Percentiles rank a stretch among this genome's conserved stretches.
Conservation (phyloP, 2,113 vertebrate genomes). For the Phylloscopus trochiloides region DNA sequence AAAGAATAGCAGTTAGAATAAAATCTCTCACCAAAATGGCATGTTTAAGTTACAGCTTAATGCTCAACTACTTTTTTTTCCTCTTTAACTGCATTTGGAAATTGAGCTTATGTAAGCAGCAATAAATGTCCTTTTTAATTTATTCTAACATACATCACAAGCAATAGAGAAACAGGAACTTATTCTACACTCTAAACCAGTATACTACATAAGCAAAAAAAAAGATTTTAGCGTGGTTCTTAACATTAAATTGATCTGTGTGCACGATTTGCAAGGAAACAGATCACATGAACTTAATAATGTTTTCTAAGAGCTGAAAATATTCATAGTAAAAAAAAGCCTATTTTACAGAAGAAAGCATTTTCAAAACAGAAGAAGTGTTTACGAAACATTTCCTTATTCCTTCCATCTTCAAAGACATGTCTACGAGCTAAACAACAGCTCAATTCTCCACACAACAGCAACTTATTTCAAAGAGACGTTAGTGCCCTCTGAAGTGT, state of each 20-base stretch:
- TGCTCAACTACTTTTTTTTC: background rate
- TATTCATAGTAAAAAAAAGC: background rate
- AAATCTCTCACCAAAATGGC: background rate
- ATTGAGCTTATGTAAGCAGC: background rate
- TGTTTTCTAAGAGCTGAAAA: background rate
- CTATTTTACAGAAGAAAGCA: background rate
- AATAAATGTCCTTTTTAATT: background rate
- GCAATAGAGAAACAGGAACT: background rate
- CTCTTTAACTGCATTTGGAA: background rate
- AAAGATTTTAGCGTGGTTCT: background rate
- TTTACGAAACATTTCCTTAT: background rate
- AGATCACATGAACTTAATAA: background rate
- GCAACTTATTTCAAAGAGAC: background rate
- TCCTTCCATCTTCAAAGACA: background rate
- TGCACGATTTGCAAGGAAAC: background rate
- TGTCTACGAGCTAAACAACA: background rate
- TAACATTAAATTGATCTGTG: background rate
- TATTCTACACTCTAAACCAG: background rate
- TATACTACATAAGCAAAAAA: background rate
- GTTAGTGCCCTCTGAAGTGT: background rate
- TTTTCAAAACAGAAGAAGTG: background rate
- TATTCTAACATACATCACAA: background rate
- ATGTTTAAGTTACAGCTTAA: background rate
- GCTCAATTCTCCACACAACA: background rate
- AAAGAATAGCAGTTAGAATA: background rate